Base-by-base conservation (phyloP, 1,140 invertebrate genomes). In the Trichomalopsis sarcophagae region DNA sequence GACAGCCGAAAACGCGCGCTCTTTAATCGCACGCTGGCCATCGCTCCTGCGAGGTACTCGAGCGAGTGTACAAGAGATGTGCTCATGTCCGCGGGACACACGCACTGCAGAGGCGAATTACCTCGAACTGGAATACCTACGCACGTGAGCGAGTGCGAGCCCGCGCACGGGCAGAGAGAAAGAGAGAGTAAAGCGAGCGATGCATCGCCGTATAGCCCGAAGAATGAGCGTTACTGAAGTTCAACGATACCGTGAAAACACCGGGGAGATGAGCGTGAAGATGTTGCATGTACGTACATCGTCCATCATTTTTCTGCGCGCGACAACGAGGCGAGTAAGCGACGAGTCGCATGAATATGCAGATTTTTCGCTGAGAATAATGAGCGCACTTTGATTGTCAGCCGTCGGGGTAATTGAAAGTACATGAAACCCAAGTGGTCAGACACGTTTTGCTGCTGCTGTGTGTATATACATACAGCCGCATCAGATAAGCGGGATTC, bases 91-190 rank as follows among this genome's bases (percentile, higher is more conserved):
- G 50, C 68, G 74, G 62, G 82, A 36, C 47, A 86, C 21, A 44
- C 27, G 27, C 23, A 50, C 47, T 62, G 55, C 55, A 69, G 47
- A 17, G 68, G 21, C 85, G 83, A 81, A 81, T 73, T 73, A 84
- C 76, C 17, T 81, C 68, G 44, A 33, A 30, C 69, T 33, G 69
- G 11, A 71, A 27, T 27, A 33, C 69, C 69, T 30, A 33, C 69
- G 69, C 27, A 33, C 69, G 27, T 27, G 30, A 44, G 40, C 7
- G 40, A 44, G 40, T 44, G 40, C 9, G 17, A 21, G n/a, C 68
- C 3, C 17, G 68, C 68, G 14, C 7, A 6, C 27, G 23, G 27
- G 9, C 3, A 33, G 21, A 71, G 69, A 71, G 1, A 27, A 21
- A 71, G 69, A 33, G 23, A 33, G 17, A 30, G 23, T 27, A 71